Base-by-base conservation (phyloP, 2,113 vertebrate species). In the Stegostoma tigrinum region DNA sequence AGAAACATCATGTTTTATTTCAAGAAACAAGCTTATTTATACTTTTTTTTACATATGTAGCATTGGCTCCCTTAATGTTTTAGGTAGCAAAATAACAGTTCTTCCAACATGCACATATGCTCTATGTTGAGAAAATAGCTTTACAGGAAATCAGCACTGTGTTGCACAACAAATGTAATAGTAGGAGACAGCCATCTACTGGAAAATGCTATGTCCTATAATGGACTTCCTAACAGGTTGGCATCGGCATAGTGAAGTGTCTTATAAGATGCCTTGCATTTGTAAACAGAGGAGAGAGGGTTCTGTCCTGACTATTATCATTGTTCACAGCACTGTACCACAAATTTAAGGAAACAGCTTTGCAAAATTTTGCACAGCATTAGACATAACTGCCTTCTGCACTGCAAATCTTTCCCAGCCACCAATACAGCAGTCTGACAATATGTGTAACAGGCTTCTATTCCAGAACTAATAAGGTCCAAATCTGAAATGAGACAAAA, bases 1-100 rank as follows among this genome's bases (percentile, higher is more conserved):
- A 93, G 89, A 93, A 67, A 67, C 89, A 34, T 90, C 52, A 66
- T 93, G 89, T 38, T 91, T 91, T n/a, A 93, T 93, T 64, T 93
- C 61, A 66, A 93, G 64, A 93, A 91, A 93, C 30, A 67, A 93
- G 55, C 61, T 23, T 67, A 93, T 93, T 93, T 23, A 66, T 19
- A 38, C 61, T 21, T 93, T 23, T 42, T 38, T 70, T 64, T 66
- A 66, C 34, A 42, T 8, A 67, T 66, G n/a, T 61, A 93, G 34
- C 34, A 10, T 66, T 66, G 89, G 89, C n/a, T 93, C 89, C 48
- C 48, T 66, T 19, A 38, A 17, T 67, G 89, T 93, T 93, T 66
- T 93, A 66, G 27, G 87, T 90, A 90, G 52, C 87, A 90, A 90
- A 90, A 90, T 61, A 90, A 90, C 61, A 27, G 87, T 61, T 42